phyloP scores from a whole-genome alignment of 2,888 invertebrate species.

The Spodoptera littoralis region DNA sequence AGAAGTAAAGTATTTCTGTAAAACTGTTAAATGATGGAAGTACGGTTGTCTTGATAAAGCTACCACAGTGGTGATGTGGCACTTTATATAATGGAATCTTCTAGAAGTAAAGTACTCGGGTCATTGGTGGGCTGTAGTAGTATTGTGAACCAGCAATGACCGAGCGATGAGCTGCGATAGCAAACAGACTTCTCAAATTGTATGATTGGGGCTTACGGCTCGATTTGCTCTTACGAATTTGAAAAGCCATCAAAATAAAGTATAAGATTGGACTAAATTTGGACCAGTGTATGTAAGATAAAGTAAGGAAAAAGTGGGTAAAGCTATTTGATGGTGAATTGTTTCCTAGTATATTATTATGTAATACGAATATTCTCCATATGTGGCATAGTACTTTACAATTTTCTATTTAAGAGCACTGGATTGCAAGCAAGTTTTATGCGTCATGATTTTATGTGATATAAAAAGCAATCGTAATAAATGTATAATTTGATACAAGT shows the following conservation, averaged over 20 bases:
- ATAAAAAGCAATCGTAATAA: constrained; percentile 56
- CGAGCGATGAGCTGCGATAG: constrained; percentile 31
- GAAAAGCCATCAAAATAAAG: constrained; percentile 61
- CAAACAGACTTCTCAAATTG: constrained; percentile 65
- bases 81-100: constrained; percentile 35
- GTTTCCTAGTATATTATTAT: constrained; percentile 52
- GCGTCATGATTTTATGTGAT: constrained; percentile 59
- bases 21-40: constrained; percentile 5
- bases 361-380: constrained; percentile 55
- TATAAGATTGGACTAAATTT: constrained; percentile 53
- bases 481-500: constrained; percentile 52
- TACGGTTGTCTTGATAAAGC: constrained; percentile 30
- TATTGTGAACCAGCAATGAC: constrained; percentile 49
- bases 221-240: constrained; percentile 58
- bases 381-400: constrained; percentile 53
- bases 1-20: constrained; percentile 44
- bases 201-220: constrained; percentile 70
- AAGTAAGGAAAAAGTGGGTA: constrained; percentile 55
- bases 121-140: constrained; percentile 38
- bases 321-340: constrained; percentile 52
- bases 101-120: constrained; percentile 33
- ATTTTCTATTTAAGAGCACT: constrained; percentile 50
- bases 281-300: constrained; percentile 53
- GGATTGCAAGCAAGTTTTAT: constrained; percentile 50
- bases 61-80: constrained; percentile 26